Evolutionary conservation across 2,797 vertebrate species (phyloP), one percentile per base, ranked within the genome.

Genomic region (Cyprinella venusta): DNA sequence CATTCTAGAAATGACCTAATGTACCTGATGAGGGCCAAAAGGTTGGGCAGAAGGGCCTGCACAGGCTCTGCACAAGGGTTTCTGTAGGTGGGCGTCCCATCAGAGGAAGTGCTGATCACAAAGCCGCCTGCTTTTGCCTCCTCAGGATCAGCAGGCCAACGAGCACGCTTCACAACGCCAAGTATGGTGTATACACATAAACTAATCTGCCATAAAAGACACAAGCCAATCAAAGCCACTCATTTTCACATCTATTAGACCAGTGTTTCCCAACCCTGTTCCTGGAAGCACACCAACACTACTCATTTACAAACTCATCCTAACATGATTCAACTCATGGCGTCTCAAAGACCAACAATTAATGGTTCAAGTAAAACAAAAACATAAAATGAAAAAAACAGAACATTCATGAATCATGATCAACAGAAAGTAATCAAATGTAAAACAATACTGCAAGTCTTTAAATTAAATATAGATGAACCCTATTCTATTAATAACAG

Each of bases 41-140:
- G 92, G 91, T 98, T 98, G 89, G 98, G 98, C 81, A 99, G 91
- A 84, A 98, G 91, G 84, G 94, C 93, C 87, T 97, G 92, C 88
- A 99, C 93, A 81, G 96, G 95, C 82, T 95, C 91, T 3, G 95
- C 93, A 90, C 95, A 97, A 72, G 98, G 96, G 91, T 98, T 99
- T 84, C 96, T 96, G 92, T 95, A 97, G 88, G 98, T 88, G 30
- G 97, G 95, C 68, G 90, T 92, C 88, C 97, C 97, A 26, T 90
- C 89, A 4, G 95, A 83, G 10, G 93, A 93, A 90, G 93, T 95
- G 68, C 96, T 95, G 87, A 95, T 91, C 74, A 99, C 91, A 45
- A 98, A 99, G 38, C 96, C 97, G 64, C 98, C 98, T 74, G 96
- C 93, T 88, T 96, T 96, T 1, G 98, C 98, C 87, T 97, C 97